phyloP scores from a whole-genome alignment of 1,140 invertebrate species.

The Bradynema listronoti region DNA sequence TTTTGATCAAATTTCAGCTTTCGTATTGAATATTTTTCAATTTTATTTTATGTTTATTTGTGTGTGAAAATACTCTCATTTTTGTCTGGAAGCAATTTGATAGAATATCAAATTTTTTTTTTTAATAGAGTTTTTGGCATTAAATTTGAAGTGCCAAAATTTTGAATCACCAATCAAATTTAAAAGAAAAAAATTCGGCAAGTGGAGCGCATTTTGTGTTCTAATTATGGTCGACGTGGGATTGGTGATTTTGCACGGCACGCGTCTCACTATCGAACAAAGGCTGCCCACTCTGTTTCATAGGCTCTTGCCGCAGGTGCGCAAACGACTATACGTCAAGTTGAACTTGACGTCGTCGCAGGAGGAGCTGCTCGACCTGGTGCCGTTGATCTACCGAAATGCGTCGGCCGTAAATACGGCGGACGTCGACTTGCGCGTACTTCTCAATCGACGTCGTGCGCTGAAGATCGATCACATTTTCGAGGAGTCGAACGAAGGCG shows the following conservation, averaged over 20 bases:
- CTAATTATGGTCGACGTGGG: conserved; percentile 30
- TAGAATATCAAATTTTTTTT: too few species aligned
- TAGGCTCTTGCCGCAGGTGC: conserved; percentile 17
- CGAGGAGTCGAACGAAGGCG: conserved; percentile 26
- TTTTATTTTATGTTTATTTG: too few species aligned
- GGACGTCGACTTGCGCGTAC: conserved; percentile 65
- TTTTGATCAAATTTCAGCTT: too few species aligned
- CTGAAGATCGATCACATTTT: conserved; percentile 48
- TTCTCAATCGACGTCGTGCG: conserved; percentile 62
- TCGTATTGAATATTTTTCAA: too few species aligned
- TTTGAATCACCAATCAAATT: too few species aligned
- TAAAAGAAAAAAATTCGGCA: too few species aligned
- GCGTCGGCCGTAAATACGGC: conserved; percentile 33
- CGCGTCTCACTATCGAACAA: neutral
- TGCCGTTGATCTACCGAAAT: conserved; percentile 56
- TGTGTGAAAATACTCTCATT: too few species aligned
- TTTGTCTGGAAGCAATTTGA: too few species aligned
- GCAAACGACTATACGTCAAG: conserved; percentile 68
- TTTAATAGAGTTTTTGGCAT: too few species aligned
- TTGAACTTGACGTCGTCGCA: conserved; percentile 63
- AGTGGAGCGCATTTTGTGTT: too few species aligned
- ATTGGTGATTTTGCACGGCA: conserved; percentile 25
- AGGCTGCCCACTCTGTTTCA: conserved; percentile 18
- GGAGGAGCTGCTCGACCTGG: conserved; percentile 51
- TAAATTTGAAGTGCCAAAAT: too few species aligned